phyloP scores from a whole-genome alignment of 2,113 vertebrate species.

The Bufo gargarizans region DNA sequence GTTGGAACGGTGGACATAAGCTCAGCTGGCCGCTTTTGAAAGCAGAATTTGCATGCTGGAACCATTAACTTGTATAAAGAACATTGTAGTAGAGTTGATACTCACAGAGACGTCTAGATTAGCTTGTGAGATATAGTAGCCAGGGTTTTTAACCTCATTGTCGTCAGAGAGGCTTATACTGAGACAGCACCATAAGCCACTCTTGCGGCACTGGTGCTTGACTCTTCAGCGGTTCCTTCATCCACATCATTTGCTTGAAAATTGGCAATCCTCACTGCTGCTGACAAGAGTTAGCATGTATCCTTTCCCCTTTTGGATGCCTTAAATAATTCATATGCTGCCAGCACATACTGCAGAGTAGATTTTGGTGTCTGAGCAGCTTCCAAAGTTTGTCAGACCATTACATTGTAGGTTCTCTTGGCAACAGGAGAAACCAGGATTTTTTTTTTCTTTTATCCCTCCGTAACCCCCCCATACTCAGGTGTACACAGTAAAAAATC shows the following conservation, averaged over 20 bases:
- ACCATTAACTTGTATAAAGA: not conserved
- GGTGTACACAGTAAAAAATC: conserved; percentile 16
- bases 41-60: not conserved
- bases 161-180: not conserved
- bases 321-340: conserved; percentile 18
- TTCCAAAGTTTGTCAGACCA: conserved; percentile 28
- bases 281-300: not conserved
- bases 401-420: conserved; percentile 17
- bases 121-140: not conserved
- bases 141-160: not conserved
- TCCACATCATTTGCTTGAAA: conserved; percentile 82
- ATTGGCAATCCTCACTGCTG: conserved; percentile 4
- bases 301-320: conserved; percentile 25
- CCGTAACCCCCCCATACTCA: conserved; percentile 38
- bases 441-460: not conserved
- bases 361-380: conserved; percentile 28
- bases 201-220: not conserved
- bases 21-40: not conserved
- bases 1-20: not conserved
- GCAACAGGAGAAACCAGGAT: not conserved
- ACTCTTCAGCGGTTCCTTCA: conserved; percentile 81
- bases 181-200: not conserved
- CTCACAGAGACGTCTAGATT: too few relatives aligned
- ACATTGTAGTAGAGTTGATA: not conserved
- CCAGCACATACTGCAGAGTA: conserved; percentile 9